Evolutionary conservation across 1,140 invertebrate genomes (phyloP), one percentile per base, ranked within the genome.

Genomic region (Hyposmocoma kahamanoa): DNA sequence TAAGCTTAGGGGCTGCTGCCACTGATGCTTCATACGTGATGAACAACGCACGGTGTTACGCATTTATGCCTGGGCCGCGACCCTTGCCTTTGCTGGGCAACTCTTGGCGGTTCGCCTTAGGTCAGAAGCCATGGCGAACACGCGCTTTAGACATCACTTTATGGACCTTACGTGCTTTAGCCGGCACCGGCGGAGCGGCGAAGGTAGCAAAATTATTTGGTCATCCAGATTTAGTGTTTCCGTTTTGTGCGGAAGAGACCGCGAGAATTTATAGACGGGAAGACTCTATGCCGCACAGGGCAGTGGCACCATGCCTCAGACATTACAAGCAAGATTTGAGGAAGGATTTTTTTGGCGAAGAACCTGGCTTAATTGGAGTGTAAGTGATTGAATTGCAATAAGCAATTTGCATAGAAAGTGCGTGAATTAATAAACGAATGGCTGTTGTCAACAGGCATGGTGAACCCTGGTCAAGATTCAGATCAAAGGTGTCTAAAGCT

Each of bases 401-500:
- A 21, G 8, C 19, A 30, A 15, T n/a, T n/a, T n/a, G n/a, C n/a
- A n/a, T n/a, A n/a, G n/a, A n/a, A 9, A 18, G 26, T 21, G 20
- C 9, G 18, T 22, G 26, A 22, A 24, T 39, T 45, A 32, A 42
- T 21, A 44, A 22, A 34, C 32, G 32, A 44, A n/a, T 28, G 42
- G 22, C 51, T 50, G 20, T 42, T 44, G 49, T 51, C 51, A 1
- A 45, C 86, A 96, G 94, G n/a, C 94, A 95, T 67, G 94, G 94
- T 17, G 90, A 91, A 73, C 91, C 91, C 54, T 96, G 95, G 95
- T 92, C 94, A 62, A 87, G 88, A 46, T 94, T 96, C 62, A 88
- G 94, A 24, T 92, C 90, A 21, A 92, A 93, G 82, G 93, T 95
- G n/a, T 94, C 95, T 62, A 93, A 95, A 72, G 89, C 92, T n/a